Evolutionary conservation across 2,888 invertebrate genomes (phyloP).

Genomic region (Carabus problematicus): DNA sequence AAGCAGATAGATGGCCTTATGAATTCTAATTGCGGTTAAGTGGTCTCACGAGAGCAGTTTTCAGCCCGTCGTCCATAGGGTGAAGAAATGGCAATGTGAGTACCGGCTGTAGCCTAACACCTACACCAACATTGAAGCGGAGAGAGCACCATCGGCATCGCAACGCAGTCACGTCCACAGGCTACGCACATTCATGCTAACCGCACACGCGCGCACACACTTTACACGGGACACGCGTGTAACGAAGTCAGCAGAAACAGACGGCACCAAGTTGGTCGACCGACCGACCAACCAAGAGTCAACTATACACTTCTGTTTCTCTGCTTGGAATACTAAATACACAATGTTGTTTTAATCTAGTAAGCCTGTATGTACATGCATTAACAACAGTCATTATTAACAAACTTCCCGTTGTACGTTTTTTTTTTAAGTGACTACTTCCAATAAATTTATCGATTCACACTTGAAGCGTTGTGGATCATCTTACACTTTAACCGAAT

Average conservation of each 20-base stretch:
- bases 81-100: slow-evolving; percentile 13
- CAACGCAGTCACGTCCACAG: slow-evolving; percentile 18
- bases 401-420: too few relatives aligned
- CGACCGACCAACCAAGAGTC: too few relatives aligned
- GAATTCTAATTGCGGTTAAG: slow-evolving; percentile 42
- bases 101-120: neutral
- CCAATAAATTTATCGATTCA: too few relatives aligned
- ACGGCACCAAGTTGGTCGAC: neutral
- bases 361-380: too few relatives aligned
- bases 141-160: slow-evolving; percentile 7
- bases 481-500: too few relatives aligned
- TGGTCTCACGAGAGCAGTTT: slow-evolving; percentile 32
- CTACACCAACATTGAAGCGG: neutral
- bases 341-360: too few relatives aligned
- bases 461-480: too few relatives aligned
- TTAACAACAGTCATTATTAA: too few relatives aligned
- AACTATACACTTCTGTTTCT: too few relatives aligned
- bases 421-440: too few relatives aligned
- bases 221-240: slow-evolving; percentile 1
- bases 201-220: slow-evolving; percentile 18
- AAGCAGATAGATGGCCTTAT: slow-evolving; percentile 41
- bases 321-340: too few relatives aligned
- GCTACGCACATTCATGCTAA: slow-evolving; percentile 14
- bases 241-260: neutral
- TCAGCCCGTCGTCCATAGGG: slow-evolving; percentile 27